Percentiles rank a stretch among this genome's conserved stretches.
Conservation (phyloP, 2,113 vertebrate species). For the Malurus cyaneus region DNA sequence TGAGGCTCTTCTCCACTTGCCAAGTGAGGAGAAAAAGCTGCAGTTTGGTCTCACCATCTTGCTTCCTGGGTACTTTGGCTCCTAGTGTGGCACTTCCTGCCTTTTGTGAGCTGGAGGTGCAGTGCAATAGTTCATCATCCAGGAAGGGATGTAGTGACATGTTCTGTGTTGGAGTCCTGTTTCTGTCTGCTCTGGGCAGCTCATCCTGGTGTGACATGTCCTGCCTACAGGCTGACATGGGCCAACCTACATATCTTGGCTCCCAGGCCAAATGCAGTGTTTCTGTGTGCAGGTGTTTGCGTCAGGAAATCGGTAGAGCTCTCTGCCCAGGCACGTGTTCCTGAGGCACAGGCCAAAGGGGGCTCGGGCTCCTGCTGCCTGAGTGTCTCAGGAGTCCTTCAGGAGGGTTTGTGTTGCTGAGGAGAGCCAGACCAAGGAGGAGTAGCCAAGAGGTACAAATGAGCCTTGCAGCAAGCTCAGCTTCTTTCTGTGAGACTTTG, state of each 20-base stretch:
- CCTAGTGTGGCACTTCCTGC: neutral
- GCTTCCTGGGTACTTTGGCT: neutral
- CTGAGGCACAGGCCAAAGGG: neutral
- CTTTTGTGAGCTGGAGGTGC: neutral
- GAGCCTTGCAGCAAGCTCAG: neutral
- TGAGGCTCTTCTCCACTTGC: neutral
- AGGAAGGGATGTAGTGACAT: neutral
- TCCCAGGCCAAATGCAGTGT: neutral
- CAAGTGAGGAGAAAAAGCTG: neutral
- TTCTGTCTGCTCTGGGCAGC: neutral
- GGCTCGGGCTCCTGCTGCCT: neutral
- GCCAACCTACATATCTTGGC: neutral
- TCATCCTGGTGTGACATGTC: neutral
- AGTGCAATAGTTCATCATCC: neutral
- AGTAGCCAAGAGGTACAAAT: neutral
- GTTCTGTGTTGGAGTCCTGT: neutral
- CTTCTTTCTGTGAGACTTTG: neutral
- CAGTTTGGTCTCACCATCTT: neutral
- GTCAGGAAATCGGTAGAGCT: neutral
- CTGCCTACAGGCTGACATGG: neutral
- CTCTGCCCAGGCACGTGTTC: neutral
- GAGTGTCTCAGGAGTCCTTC: neutral
- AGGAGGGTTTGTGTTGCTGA: neutral
- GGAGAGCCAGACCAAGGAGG: neutral
- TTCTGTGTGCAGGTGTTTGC: neutral